Base-by-base conservation (phyloP, 2,797 vertebrate species). In the Anabacerthia variegaticeps region DNA sequence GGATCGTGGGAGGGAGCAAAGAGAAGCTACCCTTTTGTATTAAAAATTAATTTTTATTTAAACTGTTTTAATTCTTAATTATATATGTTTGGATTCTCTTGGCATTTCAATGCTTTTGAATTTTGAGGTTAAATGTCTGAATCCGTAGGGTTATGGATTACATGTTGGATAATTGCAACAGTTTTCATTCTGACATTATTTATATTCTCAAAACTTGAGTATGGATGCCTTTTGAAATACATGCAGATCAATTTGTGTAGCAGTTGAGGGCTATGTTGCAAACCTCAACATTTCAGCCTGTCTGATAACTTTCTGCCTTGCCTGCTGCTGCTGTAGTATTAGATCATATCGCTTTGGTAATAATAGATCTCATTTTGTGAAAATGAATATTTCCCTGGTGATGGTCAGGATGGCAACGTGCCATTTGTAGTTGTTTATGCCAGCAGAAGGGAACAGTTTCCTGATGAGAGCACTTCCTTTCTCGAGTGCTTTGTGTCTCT, bases 401-500 rank as follows among this genome's bases (percentile, higher is more conserved):
- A 22, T 67, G 86, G 61, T 46, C 74, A 59, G 77, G 59, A 22
- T 66, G 78, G 54, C 27, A 1, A 5, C 3, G 72, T 83, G 73
- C 73, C 9, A 15, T 58, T 95, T 61, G 3, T 43, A 7, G 85
- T 88, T 83, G 63, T 71, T 92, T 88, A 39, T 92, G 88, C 73
- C 46, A 86, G 4, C 43, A 89, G 83, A 92, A 80, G 69, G 73
- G 18, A 51, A 82, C 66, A 34, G 62, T 78, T 96, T 96, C 96
- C 94, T 87, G 84, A 76, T 46, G 3, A n/a, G 85, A 83, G 76
- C 51, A 22, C 67, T 95, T 96, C 68, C 84, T 89, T 85, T 88
- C 90, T 76, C 17, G 24, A 39, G 61, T 54, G 37, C 20, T 22
- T 54, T 88, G 61, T 93, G 83, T 84, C 78, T 91, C 77, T 92